Evolutionary conservation across 2,797 vertebrate genomes (phyloP).

Genomic region (Phylloscopus collybita): DNA sequence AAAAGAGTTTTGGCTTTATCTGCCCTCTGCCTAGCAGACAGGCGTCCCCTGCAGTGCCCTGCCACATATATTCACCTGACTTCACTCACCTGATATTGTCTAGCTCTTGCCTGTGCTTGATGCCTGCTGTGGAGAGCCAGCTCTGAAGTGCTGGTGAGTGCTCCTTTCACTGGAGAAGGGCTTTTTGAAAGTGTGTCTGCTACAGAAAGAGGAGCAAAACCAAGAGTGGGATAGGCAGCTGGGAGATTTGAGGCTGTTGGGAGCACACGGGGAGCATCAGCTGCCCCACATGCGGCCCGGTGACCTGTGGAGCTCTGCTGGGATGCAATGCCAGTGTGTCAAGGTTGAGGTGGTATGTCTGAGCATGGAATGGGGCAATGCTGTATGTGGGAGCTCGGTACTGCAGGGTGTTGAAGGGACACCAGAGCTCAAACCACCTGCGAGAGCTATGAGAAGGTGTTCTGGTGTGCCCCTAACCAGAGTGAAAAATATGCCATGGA

Average conservation of each 20-base stretch:
- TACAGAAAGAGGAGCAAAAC: neutral
- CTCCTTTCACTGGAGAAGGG: neutral
- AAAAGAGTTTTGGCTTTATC: conserved; percentile 17
- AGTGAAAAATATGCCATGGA: neutral
- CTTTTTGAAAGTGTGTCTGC: neutral
- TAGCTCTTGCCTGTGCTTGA: neutral
- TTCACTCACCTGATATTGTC: neutral
- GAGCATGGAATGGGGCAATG: fast-evolving
- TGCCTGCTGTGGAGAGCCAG: neutral
- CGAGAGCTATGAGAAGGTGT: neutral
- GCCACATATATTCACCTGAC: neutral
- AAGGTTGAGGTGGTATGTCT: neutral
- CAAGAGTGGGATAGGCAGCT: neutral
- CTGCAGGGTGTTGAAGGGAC: neutral
- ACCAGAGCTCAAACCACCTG: neutral
- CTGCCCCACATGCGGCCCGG: neutral
- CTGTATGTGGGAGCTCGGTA: neutral
- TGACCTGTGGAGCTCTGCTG: neutral
- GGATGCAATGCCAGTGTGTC: fast-evolving
- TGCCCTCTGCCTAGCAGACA: neutral
- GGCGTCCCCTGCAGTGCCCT: neutral
- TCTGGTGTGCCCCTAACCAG: neutral
- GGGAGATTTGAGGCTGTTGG: neutral
- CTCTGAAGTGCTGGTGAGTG: neutral
- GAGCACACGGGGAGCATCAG: neutral